Evolutionary conservation across 2,888 invertebrate species (phyloP).

Genomic region (Cantharis rufa): DNA sequence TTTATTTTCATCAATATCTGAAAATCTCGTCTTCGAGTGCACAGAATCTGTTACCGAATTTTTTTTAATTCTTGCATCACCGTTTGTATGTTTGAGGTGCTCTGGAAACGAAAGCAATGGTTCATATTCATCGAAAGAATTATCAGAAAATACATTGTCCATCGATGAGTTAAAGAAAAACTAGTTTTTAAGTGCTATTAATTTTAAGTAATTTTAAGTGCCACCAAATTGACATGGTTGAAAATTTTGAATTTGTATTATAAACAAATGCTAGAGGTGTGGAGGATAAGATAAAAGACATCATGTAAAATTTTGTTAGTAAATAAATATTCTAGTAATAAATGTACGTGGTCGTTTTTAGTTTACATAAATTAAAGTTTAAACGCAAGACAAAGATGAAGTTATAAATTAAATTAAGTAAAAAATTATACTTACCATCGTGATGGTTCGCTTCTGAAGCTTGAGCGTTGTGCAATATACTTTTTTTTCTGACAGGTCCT

Average conservation of each 20-base stretch:
- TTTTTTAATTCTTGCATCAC: constrained; percentile 52
- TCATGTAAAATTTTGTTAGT: too few species aligned
- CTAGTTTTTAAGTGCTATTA: too few species aligned
- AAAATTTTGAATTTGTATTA: not conserved
- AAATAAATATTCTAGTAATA: too few species aligned
- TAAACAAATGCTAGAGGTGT: not conserved
- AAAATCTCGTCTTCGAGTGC: constrained; percentile 51
- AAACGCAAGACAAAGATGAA: too few species aligned
- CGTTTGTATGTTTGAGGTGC: constrained; percentile 48
- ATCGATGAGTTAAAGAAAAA: too few species aligned
- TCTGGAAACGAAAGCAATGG: constrained; percentile 42
- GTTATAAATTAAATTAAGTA: too few species aligned
- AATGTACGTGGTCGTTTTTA: too few species aligned
- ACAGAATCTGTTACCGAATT: constrained; percentile 54
- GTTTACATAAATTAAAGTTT: too few species aligned
- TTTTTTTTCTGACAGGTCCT: constrained; percentile 72
- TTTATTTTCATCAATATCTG: constrained; percentile 41
- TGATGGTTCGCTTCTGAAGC: not conserved
- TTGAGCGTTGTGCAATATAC: constrained; percentile 66
- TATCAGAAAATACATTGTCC: too few species aligned
- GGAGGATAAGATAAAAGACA: not conserved
- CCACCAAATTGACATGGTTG: not conserved
- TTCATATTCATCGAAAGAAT: not conserved
- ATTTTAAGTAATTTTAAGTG: too few species aligned
- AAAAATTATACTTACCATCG: not conserved